These are phyloP conservation scores for Slavum lentiscoides DNA, from an alignment of 2,888 invertebrate species.

Conservation along the genomic window DNA sequence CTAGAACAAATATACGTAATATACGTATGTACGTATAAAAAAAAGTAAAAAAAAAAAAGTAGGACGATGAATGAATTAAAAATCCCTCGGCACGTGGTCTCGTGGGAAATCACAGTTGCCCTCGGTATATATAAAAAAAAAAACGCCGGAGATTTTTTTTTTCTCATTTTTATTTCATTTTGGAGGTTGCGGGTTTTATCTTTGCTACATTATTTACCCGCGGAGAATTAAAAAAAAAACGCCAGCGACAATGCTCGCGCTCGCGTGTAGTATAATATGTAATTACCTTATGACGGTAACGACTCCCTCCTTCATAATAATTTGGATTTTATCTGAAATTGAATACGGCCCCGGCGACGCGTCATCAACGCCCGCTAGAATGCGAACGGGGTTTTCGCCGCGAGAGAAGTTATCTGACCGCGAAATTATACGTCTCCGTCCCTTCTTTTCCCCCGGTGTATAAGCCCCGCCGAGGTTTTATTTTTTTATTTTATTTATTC, in stretches of 20 bases:
- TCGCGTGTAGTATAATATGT: background rate
- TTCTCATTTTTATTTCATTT: constrained; percentile 40
- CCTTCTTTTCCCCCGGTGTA: background rate
- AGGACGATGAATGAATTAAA: constrained; percentile 53
- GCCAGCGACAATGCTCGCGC: background rate
- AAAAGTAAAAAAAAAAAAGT: constrained; percentile 22
- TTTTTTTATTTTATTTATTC: background rate
- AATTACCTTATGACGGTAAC: constrained; percentile 37
- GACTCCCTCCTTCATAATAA: constrained; percentile 20
- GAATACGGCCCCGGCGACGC: constrained; percentile 16
- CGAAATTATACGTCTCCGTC: constrained; percentile 25
- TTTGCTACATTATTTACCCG: constrained; percentile 51
- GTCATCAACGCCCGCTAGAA: constrained; percentile 15
- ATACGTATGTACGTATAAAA: no score
- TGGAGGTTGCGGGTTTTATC: constrained; percentile 49
- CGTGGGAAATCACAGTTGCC: constrained; percentile 53
- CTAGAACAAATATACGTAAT: constrained; percentile 16
- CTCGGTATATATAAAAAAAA: constrained; percentile 17
- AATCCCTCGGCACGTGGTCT: constrained; percentile 45
- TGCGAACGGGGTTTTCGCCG: constrained; percentile 11
- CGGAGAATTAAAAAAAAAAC: constrained; percentile 39
- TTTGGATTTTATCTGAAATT: constrained; percentile 51
- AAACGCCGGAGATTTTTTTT: background rate
- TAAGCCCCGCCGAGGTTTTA: background rate
- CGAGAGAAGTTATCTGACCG: constrained; percentile 46